Percentiles rank a stretch among this genome's conserved stretches.
Conservation (phyloP, 1,140 invertebrate genomes). For the Phymorhynchus buccinoides region DNA sequence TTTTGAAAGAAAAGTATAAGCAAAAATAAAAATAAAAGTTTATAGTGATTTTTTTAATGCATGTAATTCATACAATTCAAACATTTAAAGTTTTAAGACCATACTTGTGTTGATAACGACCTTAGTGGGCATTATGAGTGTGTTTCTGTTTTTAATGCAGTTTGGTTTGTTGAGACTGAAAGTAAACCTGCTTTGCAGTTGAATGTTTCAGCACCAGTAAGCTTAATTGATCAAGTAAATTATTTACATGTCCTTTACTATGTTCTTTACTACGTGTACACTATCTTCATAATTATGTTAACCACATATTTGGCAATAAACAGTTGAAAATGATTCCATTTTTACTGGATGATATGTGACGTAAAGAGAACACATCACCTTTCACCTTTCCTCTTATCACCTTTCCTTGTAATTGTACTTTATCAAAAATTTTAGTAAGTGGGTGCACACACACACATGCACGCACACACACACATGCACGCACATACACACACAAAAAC, state of each 20-base stretch:
- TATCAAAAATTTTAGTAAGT: background rate
- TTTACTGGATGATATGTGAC: no score
- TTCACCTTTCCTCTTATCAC: no score
- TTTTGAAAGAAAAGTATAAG: no score
- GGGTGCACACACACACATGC: conserved; percentile 10
- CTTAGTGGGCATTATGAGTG: no score
- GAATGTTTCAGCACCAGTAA: background rate
- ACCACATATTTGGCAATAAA: conserved; percentile 43
- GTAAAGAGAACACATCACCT: no score
- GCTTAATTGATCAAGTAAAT: background rate
- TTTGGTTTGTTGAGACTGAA: no score
- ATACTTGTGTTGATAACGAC: no score
- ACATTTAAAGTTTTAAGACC: no score
- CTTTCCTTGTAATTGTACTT: background rate
- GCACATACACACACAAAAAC: conserved; percentile 11
- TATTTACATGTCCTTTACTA: background rate
- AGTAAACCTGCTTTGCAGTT: background rate
- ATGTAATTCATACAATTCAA: no score
- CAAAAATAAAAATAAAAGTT: no score
- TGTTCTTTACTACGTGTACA: conserved; percentile 8
- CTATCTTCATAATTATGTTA: conserved; percentile 36
- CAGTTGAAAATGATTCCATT: conserved; percentile 23
- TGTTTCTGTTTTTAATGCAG: no score
- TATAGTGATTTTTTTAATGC: no score
- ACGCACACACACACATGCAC: conserved; percentile 22